phyloP scores from a whole-genome alignment of 2,113 vertebrate genomes.

The Jaculus jaculus region DNA sequence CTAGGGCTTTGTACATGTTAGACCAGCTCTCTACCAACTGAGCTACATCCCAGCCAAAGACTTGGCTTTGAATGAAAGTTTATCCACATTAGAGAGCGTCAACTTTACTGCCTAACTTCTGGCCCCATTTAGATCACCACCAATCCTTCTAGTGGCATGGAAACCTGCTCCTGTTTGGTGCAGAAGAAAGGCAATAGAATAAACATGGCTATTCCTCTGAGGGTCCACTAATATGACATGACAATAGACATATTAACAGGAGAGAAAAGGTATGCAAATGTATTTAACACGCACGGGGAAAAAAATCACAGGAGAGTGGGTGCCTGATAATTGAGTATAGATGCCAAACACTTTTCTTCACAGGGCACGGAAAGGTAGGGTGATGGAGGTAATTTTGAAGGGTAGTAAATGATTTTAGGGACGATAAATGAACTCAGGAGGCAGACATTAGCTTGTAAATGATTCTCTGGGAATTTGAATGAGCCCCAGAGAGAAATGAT shows the following conservation, averaged over 20 bases:
- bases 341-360: neutral
- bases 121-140: neutral
- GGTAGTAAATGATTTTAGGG: constrained; percentile 8
- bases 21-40: neutral
- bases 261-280: neutral
- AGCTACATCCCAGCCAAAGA: neutral
- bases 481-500: constrained; percentile 39
- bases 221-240: neutral
- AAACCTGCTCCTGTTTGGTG: neutral
- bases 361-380: neutral
- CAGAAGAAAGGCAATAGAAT: neutral
- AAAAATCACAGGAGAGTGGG: neutral
- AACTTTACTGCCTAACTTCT: neutral
- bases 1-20: neutral
- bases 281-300: neutral
- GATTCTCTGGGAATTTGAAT: constrained; percentile 32
- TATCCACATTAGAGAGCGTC: neutral
- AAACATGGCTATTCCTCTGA: neutral
- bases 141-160: neutral
- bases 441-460: constrained; percentile 40
- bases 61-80: neutral
- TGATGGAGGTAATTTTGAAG: neutral
- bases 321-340: neutral
- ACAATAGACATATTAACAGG: neutral
- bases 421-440: neutral